phyloP scores from a whole-genome alignment of 2,113 vertebrate species.

The Thinocorus orbignyianus region DNA sequence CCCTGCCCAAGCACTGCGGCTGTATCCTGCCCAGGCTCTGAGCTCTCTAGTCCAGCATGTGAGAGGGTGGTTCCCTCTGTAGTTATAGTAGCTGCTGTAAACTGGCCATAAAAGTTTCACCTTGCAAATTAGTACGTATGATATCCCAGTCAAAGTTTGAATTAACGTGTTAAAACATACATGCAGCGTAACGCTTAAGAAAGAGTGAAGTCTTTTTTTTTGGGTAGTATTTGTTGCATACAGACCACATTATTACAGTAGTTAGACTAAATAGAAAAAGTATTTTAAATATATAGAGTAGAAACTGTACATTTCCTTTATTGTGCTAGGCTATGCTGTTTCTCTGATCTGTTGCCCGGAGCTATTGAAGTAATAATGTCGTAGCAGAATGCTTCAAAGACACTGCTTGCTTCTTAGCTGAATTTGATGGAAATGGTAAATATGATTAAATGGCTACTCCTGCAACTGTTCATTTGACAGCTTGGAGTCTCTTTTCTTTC shows the following conservation, averaged over 20 bases:
- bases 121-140: neutral
- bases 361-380: neutral
- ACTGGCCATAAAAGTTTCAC: neutral
- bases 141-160: neutral
- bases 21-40: neutral
- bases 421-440: neutral
- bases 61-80: neutral
- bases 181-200: neutral
- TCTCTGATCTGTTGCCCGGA: neutral
- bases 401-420: neutral
- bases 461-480: neutral
- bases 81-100: neutral
- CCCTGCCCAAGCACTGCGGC: rapidly evolving
- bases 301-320: neutral
- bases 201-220: neutral
- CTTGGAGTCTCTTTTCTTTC: neutral
- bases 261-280: neutral
- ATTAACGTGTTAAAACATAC: neutral
- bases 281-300: neutral
- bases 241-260: neutral
- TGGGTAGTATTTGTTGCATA: neutral
- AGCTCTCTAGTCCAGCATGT: no score
- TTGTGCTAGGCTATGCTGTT: neutral
- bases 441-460: neutral
- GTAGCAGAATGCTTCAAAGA: neutral